Evolutionary conservation across 2,888 invertebrate genomes (phyloP), one percentile per base, ranked within the genome.

Genomic region (Brenthis daphne): DNA sequence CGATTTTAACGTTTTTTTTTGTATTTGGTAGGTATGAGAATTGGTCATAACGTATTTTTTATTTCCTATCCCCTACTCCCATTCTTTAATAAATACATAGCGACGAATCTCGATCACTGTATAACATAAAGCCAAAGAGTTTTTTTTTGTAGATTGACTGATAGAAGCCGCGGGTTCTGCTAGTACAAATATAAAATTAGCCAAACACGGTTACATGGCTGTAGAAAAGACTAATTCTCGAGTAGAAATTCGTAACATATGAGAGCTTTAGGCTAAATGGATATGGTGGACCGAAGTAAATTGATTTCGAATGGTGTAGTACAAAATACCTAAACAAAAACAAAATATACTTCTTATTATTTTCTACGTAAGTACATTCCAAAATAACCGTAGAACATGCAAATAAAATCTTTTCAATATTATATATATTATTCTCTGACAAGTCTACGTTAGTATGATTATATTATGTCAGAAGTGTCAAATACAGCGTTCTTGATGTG

Each of bases 261-360:
- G 60, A 60, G 33, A 50, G 60, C 29, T 29, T 60, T 50, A 16
- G 60, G 29, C 16, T 13, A 29, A 50, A 50, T 60, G 60, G 29
- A 60, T 50, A 43, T 43, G 37, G 37, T 43, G 37, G 37, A 33
- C 50, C 13, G 6, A 4, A 29, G 29, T 60, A 16, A 60, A 60
- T 60, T 50, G 60, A 50, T 50, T 60, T 50, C 16, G 48, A 60
- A 60, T 29, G 50, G 50, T 50, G 48, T 50, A 60, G 14, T 50
- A 50, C 8, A 29, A 48, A 60, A 29, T 50, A 33, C 16, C 16
- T 16, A 50, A 50, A 60, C 29, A 50, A 50, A 29, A 2, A 48
- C 14, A 50, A 29, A 50, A 50, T 50, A 50, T 48, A 60, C 12
- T 50, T 29, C 11, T 48, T 6, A 48, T 8, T 60, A 50, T 24